Evolutionary conservation across 2,888 invertebrate genomes (phyloP), one percentile per base, ranked within the genome.

Genomic region (Rhyacophila evoluta): DNA sequence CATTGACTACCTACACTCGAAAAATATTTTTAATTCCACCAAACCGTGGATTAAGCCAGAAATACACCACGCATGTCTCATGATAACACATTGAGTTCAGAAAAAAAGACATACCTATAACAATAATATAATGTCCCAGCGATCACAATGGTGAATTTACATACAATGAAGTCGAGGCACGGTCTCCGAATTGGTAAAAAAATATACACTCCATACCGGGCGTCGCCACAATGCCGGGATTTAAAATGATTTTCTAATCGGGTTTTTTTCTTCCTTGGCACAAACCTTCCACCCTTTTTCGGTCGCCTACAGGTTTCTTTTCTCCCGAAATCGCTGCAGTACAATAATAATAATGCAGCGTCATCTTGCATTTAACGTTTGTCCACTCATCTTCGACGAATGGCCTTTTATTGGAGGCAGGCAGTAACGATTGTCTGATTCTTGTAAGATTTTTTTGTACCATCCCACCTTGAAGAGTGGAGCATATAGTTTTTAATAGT

Each of bases 131-230:
- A 33, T 33, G 29, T 33, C 55, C 55, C 25, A 10, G 25, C 55
- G 55, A 25, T 55, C 55, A 55, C 55, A 55, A 55, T 55, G 55
- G 55, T 25, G 19, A 55, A 55, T 55, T 55, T 55, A 55, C 55
- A 55, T 55, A 55, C 55, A 55, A 55, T 55, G 55, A 12, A 12
- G 19, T 19, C 55, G 55, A 19, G 55, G 55, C 55, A 12, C 25
- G 25, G 55, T 19, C 55, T 15, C 55, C 55, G 25, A 55, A 8
- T 55, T 10, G 55, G 55, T 55, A 55, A 55, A 55, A n/a, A 55
- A 55, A 55, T 55, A 55, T 25, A 19, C 55, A 10, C 55, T 33
- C 4, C 6, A 33, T 4, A 10, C 3, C 55, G 12, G 19, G 15
- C 19, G 41, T 19, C 41, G 19, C 41, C 55, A 55, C 55, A 55